Conservation (phyloP, 2,113 vertebrate genomes). For the human region GRCh38 chr3:120453001-120453500, state of each 20-base stretch:
- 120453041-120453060: background rate
- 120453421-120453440: too few species aligned
- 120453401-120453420: conserved; percentile 2
- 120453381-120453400: background rate
- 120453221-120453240: background rate
- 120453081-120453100: background rate
- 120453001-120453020: background rate
- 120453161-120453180: background rate
- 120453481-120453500: too few species aligned
- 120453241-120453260: conserved; percentile 2
- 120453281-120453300: background rate
- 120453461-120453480: too few species aligned
- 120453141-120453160: background rate
- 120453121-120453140: background rate
- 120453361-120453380: background rate
- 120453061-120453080: conserved; percentile 1
- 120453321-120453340: conserved; percentile 14
- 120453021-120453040: background rate
- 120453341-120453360: background rate
- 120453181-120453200: conserved; percentile 18
- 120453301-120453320: conserved; percentile 4
- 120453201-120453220: conserved; percentile 21
- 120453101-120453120: background rate
- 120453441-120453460: too few species aligned
- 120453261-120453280: background rate